Evolutionary conservation across 2,888 invertebrate genomes (phyloP).

Genomic region (Drosophila dives): DNA sequence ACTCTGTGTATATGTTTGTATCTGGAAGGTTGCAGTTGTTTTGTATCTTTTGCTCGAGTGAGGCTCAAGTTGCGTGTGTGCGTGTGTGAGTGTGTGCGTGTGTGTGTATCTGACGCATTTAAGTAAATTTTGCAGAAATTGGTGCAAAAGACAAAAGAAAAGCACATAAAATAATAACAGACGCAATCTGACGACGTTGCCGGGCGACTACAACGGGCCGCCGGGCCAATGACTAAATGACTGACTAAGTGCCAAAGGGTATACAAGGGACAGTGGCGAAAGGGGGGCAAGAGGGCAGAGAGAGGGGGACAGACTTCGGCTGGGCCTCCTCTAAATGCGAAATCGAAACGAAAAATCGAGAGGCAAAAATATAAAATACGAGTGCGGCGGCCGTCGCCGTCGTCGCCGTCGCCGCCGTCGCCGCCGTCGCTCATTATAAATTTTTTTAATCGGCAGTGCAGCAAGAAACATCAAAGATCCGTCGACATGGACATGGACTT

Average conservation of each 20-base stretch:
- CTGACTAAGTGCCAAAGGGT: slow-evolving; percentile 78
- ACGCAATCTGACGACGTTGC: slow-evolving; percentile 66
- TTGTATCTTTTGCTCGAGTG: slow-evolving; percentile 8
- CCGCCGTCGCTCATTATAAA: slow-evolving; percentile 72
- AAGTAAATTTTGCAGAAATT: slow-evolving; percentile 79
- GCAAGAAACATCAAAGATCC: slow-evolving; percentile 77
- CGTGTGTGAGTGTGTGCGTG: slow-evolving; percentile 16
- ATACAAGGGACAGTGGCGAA: slow-evolving; percentile 8
- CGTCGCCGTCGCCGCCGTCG: slow-evolving; percentile 21
- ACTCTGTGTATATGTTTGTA: slow-evolving; percentile 19
- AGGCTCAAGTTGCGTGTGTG: slow-evolving; percentile 28
- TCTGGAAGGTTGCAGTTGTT: slow-evolving; percentile 29
- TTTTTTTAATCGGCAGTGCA: slow-evolving; percentile 75
- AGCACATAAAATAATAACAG: slow-evolving; percentile 80
- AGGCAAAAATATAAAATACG: slow-evolving; percentile 76
- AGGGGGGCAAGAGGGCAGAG: background rate
- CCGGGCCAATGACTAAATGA: slow-evolving; percentile 78
- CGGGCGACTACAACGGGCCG: slow-evolving; percentile 39
- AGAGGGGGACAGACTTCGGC: slow-evolving; percentile 21
- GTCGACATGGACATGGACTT: slow-evolving; percentile 54
- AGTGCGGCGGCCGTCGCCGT: slow-evolving; percentile 57
- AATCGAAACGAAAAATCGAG: slow-evolving; percentile 77
- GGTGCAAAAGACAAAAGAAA: slow-evolving; percentile 80
- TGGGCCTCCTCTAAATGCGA: slow-evolving; percentile 60
- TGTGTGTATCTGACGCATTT: slow-evolving; percentile 70